Evolutionary conservation across 2,797 vertebrate genomes (phyloP), one percentile per base, ranked within the genome.

Genomic region (Microcaecilia unicolor): DNA sequence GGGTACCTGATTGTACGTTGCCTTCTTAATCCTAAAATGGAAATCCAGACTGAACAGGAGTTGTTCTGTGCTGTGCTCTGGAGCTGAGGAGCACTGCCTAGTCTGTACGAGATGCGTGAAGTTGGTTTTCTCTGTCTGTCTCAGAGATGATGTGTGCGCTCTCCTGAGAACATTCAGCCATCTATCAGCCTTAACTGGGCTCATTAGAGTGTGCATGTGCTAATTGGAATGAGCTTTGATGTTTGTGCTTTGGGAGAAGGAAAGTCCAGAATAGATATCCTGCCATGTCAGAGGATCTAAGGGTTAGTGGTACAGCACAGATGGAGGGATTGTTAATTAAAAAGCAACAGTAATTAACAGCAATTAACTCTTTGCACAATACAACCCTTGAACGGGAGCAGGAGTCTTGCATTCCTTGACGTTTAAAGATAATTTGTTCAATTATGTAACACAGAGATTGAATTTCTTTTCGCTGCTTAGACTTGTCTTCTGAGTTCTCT

Each of bases 191-290:
- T 73, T 83, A 80, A 81, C 81, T 79, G 77, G 3, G 74, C 85
- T 92, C 90, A 92, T 93, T 92, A 89, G 77, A 78, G 85, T 64
- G 74, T 50, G 57, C 84, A 85, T 86, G 87, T 89, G 89, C 89
- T 92, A 92, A 94, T 91, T 91, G 89, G 87, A 83, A 89, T 76
- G 39, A 48, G 35, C 59, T 32, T 68, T 72, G 75, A 60, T 15
- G 27, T 41, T 72, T 44, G 62, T 72, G 68, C n/a, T 70, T 72
- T 74, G 58, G 56, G 31, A 58, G 55, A 39, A 51, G 64, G 48
- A 62, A 70, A 64, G 24, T 55, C 26, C 54, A 9, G 41, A 5
- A 9, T 54, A 5, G 70, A 75, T 67, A n/a, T 66, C 52, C 61
- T 22, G 3, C 35, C 36, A n/a, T 74, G 69, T 40, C 60, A 12